phyloP scores from a whole-genome alignment of 1,140 invertebrate species.

The Atopsyche davidsoni region DNA sequence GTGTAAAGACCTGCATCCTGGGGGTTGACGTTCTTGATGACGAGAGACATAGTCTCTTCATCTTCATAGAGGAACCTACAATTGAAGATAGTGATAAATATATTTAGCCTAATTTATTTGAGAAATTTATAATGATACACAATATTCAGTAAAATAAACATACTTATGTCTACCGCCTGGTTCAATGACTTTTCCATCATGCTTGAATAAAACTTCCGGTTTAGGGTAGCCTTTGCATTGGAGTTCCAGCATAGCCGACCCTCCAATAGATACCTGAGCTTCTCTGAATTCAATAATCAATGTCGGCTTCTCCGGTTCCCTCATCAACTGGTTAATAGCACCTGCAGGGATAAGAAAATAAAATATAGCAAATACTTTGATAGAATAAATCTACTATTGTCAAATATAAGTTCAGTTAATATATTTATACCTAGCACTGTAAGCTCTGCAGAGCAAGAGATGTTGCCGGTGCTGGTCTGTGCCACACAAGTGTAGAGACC shows the following conservation, averaged over 20 bases:
- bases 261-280: slow-evolving; percentile 71
- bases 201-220: slow-evolving; percentile 83
- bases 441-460: slow-evolving; percentile 88
- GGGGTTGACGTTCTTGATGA: slow-evolving; percentile 81
- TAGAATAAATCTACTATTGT: background rate
- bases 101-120: too few species aligned
- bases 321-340: slow-evolving; percentile 70
- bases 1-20: slow-evolving; percentile 83
- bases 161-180: slow-evolving; percentile 74
- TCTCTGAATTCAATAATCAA: slow-evolving; percentile 68
- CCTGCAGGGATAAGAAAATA: slow-evolving; percentile 45
- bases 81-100: too few species aligned
- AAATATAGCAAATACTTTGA: too few species aligned
- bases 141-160: too few species aligned
- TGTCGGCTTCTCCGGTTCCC: slow-evolving; percentile 74
- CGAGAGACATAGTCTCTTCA: slow-evolving; percentile 81
- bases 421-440: slow-evolving; percentile 70
- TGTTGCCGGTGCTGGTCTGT: slow-evolving; percentile 84
- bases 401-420: background rate
- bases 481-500: slow-evolving; percentile 93
- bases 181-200: slow-evolving; percentile 76
- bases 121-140: too few species aligned
- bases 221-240: slow-evolving; percentile 91
- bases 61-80: slow-evolving; percentile 81
- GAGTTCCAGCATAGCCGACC: slow-evolving; percentile 91